Base-by-base conservation (phyloP, 2,113 vertebrate genomes). In the Amphiprion ocellaris region DNA sequence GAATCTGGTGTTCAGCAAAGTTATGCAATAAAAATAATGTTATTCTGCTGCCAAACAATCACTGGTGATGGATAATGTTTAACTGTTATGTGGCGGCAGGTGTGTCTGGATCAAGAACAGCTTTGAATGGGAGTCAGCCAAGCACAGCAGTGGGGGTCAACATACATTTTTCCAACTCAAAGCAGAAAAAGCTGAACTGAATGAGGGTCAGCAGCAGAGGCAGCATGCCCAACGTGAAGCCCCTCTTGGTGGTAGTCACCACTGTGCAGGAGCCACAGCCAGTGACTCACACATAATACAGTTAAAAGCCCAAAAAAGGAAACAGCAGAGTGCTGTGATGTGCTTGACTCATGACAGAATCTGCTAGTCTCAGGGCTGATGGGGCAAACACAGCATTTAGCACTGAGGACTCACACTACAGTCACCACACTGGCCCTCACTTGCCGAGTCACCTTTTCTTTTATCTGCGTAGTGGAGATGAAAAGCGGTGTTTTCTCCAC, bases 251-350 rank as follows among this genome's bases (percentile, higher is more conserved):
- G 60, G 77, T 74, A 84, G 81, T 87, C 83, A 71, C 69, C 19
- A 47, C 69, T 79, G 65, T 21, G 53, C 58, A 39, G 71, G 56
- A 83, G 71, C 80, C 83, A 84, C 76, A 84, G 86, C 63, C 39
- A 61, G 37, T 93, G 92, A 94, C 84, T 92, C 89, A 80, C 75
- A 73, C 65, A 69, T 67, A 77, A 92, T 89, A 66, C 87, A 83
- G 85, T 77, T 59, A 87, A 85, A 94, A 91, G 86, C 79, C 94
- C 91, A 90, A 93, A 93, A 90, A 93, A 93, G 93, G 92, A 86
- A 89, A 86, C 47, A 33, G 46, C 74, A 54, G 77, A 67, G 74
- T 19, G 67, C 83, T 73, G 79, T 37, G 70, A 86, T 82, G 85
- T 58, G 21, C 90, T 90, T 90, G 86, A 93, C 81, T 91, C 85